Evolutionary conservation across 1,140 invertebrate genomes (phyloP), one percentile per base, ranked within the genome.

Genomic region (Atta colombica): DNA sequence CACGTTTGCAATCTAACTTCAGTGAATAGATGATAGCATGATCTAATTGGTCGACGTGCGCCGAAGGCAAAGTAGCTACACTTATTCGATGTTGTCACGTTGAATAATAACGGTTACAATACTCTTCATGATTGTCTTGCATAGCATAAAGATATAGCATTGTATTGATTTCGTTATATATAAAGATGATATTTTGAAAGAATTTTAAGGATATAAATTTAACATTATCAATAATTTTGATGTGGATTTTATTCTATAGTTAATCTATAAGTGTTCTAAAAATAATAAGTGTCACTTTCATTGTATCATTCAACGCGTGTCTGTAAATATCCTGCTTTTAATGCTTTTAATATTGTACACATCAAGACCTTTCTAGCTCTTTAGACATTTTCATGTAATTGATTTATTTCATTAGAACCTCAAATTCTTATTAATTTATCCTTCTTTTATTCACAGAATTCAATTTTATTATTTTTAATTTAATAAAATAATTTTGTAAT

Each of bases 1-100:
- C 80, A 84, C 80, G 80, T 84, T 55, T 77, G 77, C 75, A 90
- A 90, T 90, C 77, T 90, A 91, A 91, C 87, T 90, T 91, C 49
- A 87, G 72, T 49, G 89, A 78, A 71, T 69, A 53, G 51, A 71
- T 77, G 53, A 21, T 63, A 82, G 21, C 28, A n/a, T 78, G 72
- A 65, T 91, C 89, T 91, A 91, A 91, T 91, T 91, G 89, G 89
- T 65, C 74, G 89, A 91, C 89, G 89, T 86, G 89, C 75, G 49
- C 55, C 87, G 89, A 88, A 85, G 81, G 49, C 72, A 82, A 85
- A 91, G 88, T 75, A 88, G 87, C 39, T 61, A 21, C 72, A 89
- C 72, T 91, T 89, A 87, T 90, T 91, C 85, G 77, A 45, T 87
- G 82, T 90, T 87, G 71, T 87, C 35, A 18, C 8, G 53, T 58